phyloP scores from a whole-genome alignment of 2,888 invertebrate genomes.

The Tinea trinotella region DNA sequence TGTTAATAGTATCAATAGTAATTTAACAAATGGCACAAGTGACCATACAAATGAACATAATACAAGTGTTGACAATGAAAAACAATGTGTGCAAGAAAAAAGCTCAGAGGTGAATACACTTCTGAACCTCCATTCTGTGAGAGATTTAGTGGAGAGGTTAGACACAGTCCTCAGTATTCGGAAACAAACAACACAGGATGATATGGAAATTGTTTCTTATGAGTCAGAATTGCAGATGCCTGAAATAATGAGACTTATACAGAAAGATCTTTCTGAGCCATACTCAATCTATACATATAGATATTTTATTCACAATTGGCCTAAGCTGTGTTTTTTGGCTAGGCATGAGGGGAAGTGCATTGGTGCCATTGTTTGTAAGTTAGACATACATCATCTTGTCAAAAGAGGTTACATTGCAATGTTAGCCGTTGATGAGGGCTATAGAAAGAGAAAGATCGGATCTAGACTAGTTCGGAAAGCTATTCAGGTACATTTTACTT shows the following conservation, averaged over 20 bases:
- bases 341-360: constrained; percentile 90
- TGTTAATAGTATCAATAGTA: constrained; percentile 54
- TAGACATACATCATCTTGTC: constrained; percentile 92
- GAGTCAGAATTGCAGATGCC: constrained; percentile 98
- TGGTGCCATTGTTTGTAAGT: constrained; percentile 99
- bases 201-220: constrained; percentile 74
- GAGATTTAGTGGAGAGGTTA: constrained; percentile 28
- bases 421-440: constrained; percentile 97
- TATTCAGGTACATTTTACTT: constrained; percentile 70
- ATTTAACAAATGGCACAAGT: constrained; percentile 61
- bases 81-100: constrained; percentile 35
- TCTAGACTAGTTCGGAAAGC: constrained; percentile 85
- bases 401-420: constrained; percentile 99
- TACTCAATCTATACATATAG: constrained; percentile 99
- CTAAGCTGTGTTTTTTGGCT: constrained; percentile 97
- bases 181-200: constrained; percentile 29
- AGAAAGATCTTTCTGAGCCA: constrained; percentile 99
- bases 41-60: constrained; percentile 46
- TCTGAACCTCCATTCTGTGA: constrained; percentile 1
- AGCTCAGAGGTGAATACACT: not conserved
- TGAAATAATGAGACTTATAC: constrained; percentile 98
- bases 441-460: constrained; percentile 94
- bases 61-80: constrained; percentile 33
- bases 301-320: constrained; percentile 99
- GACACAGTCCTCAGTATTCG: constrained; percentile 28